phyloP scores from a whole-genome alignment of 2,113 vertebrate genomes.

The Protobothrops flavoviridis region DNA sequence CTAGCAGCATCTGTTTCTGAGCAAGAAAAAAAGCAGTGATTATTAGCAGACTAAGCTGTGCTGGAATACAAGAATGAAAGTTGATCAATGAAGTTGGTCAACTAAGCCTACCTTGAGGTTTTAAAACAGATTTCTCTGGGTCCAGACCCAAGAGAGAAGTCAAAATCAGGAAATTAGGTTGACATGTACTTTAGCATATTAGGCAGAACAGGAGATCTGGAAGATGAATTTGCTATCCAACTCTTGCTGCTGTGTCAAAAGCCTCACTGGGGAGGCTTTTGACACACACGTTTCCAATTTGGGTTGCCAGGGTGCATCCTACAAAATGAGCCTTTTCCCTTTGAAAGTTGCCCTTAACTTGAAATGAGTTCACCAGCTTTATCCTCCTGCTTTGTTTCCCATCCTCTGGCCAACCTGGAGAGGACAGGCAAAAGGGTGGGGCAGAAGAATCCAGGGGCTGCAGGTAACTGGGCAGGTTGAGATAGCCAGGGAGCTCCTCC shows the following conservation, averaged over 20 bases:
- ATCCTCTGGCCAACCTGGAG: neutral
- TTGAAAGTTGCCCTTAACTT: neutral
- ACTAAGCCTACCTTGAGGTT: too few species aligned
- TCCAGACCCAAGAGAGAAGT: neutral
- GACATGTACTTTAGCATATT: neutral
- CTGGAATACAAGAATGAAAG: too few species aligned
- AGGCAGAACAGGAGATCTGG: neutral
- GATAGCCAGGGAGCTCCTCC: too few species aligned
- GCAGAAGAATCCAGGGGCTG: neutral
- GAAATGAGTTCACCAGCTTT: neutral
- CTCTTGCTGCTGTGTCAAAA: too few species aligned
- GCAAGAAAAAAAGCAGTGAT: too few species aligned
- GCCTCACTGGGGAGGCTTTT: too few species aligned
- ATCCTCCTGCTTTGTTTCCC: neutral
- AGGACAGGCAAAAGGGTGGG: neutral
- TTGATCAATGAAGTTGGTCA: neutral
- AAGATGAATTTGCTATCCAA: neutral
- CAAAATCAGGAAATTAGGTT: neutral
- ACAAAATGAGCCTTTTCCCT: neutral
- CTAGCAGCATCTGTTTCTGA: too few species aligned
- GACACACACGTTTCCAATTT: too few species aligned
- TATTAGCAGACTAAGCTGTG: too few species aligned
- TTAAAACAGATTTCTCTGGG: neutral
- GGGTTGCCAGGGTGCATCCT: neutral
- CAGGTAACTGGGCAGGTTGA: neutral